Base-by-base conservation (phyloP, 2,888 invertebrate genomes). In the Artemia sp. region DNA sequence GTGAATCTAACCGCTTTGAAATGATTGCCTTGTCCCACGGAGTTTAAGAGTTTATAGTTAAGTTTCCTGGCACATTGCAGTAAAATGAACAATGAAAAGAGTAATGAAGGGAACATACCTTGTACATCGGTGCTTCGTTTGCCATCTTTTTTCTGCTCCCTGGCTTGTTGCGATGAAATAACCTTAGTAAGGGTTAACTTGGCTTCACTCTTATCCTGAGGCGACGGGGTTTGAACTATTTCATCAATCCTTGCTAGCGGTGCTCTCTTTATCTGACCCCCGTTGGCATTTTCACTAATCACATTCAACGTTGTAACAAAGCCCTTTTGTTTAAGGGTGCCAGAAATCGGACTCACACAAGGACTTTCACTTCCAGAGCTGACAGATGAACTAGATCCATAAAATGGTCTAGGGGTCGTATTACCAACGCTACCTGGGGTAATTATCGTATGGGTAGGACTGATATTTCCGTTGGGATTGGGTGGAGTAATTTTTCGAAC, bases 391-490 rank as follows among this genome's bases (percentile, higher is more conserved):
- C 64, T 58, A 12, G 69, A 69, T 38, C 71, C 71, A 52, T 71
- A 71, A 58, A 73, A 74, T 24, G 74, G 74, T 68, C 72, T 73
- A 14, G 74, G 73, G 38, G 72, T 72, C 51, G 73, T 68, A 68
- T 74, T 74, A 51, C 72, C 72, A 52, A 73, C 72, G 24, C 73
- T 58, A n/a, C 71, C 71, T 24, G 68, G 58, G n/a, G 51, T 51
- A 58, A 58, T 58, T 58, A 58, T 58, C n/a, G 64, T 58, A 58
- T 58, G 64, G 66, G 69, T 53, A 51, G 70, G 70, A 52, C 69
- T 69, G 24, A 51, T 51, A 58, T 58, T 24, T 10, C 64, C 64
- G 14, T 58, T 24, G n/a, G 64, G 24, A 58, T 24, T 58, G n/a
- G 71, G 69, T 12, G 74, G 73, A 7, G 70, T 72, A 38, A 58